Base-by-base conservation (phyloP, 2,797 vertebrate genomes). In the Eulemur mongoz region DNA sequence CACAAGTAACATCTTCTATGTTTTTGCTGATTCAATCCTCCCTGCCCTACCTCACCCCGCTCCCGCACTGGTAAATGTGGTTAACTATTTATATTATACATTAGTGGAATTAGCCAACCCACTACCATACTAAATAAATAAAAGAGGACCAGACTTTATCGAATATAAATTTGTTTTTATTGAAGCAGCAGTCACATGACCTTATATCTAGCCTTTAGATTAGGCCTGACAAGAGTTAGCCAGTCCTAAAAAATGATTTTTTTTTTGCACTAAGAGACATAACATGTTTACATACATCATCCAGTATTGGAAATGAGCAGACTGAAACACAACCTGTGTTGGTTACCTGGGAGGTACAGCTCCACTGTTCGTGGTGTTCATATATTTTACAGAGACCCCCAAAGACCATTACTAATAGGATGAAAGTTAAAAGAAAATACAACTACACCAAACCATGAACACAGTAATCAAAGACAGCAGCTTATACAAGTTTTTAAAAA, bases 161-260 rank as follows among this genome's bases (percentile, higher is more conserved):
- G 98, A 99, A 99, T 99, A 99, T 98, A 99, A 98, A 99, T 98
- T 98, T 98, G 97, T 98, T 98, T 98, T 99, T 98, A 99, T 99
- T 99, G 98, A 98, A 99, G 98, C 98, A 99, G 98, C 98, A 98
- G 98, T 99, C 98, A 99, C 98, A 99, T 98, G 98, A 99, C 98
- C 98, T 98, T 97, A 97, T 98, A 98, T 98, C 98, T 98, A 98
- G 98, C 97, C 98, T 98, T 98, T 98, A 98, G 97, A 96, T 98
- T 98, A 98, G 98, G 98, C 35, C 94, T 96, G 97, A 98, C 98
- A 98, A 98, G 98, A 98, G 97, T 96, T 96, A 98, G 98, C 97
- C 98, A 98, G 98, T 95, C 98, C 98, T 96, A 97, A 98, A 97
- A 98, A 98, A 98, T 75, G 89, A 91, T 89, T 97, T 27, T 91